phyloP scores from a whole-genome alignment of 2,113 vertebrate genomes.

The Centropus bengalensis region DNA sequence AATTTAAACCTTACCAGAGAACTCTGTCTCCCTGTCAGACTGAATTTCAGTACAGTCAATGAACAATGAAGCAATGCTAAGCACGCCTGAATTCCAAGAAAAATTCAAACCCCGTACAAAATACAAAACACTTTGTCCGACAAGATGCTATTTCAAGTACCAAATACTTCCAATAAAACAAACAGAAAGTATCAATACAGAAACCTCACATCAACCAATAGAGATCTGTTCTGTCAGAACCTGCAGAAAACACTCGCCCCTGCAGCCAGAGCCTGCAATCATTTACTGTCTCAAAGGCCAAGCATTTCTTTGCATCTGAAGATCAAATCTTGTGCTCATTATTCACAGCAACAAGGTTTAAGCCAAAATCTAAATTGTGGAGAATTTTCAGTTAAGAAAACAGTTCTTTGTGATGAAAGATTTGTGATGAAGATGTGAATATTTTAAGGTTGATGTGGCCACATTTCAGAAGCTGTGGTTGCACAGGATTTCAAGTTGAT shows the following conservation, averaged over 20 bases:
- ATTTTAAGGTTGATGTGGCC: fast-evolving
- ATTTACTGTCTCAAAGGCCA: background rate
- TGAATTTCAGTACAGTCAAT: background rate
- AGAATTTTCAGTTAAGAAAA: background rate
- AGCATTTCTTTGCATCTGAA: background rate
- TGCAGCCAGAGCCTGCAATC: background rate
- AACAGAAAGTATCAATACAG: background rate
- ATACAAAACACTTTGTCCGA: background rate
- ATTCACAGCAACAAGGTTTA: background rate
- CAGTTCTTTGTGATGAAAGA: fast-evolving
- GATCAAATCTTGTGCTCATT: background rate
- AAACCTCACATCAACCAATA: background rate
- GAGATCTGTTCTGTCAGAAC: background rate
- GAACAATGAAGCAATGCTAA: background rate
- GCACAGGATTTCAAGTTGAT: background rate
- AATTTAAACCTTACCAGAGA: background rate
- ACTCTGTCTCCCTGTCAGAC: background rate
- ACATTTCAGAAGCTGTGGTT: background rate
- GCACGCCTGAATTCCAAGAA: background rate
- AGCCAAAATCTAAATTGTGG: background rate
- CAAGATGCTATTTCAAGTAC: background rate
- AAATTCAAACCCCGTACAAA: background rate
- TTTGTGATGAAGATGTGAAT: too few relatives aligned
- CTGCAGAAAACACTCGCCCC: background rate
- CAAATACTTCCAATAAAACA: background rate